phyloP scores from a whole-genome alignment of 2,888 invertebrate species.

The Ophion costatus region DNA sequence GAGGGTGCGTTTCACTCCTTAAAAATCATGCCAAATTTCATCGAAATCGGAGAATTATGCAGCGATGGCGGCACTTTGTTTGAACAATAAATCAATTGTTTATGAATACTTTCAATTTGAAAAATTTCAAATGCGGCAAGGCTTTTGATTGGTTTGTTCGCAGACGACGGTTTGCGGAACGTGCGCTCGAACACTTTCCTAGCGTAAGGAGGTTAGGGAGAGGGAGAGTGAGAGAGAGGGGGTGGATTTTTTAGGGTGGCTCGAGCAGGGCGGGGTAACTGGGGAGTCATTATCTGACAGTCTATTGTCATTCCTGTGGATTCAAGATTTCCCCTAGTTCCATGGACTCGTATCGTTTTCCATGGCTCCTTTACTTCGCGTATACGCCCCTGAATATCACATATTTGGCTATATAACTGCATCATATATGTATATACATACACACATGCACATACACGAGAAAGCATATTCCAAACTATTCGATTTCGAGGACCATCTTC shows the following conservation, averaged over 20 bases:
- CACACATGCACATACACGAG: background rate
- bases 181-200: conserved; percentile 62
- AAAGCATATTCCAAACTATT: background rate
- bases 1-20: too few species aligned
- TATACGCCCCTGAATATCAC: conserved; percentile 49
- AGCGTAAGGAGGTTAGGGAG: conserved; percentile 30
- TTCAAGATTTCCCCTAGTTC: conserved; percentile 77
- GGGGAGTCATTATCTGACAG: conserved; percentile 81
- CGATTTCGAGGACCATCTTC: background rate
- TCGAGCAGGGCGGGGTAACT: conserved; percentile 70
- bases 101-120: too few species aligned
- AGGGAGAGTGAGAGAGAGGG: conserved; percentile 69
- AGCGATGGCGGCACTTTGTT: too few species aligned
- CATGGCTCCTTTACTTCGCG: conserved; percentile 48
- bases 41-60: too few species aligned
- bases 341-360: conserved; percentile 49
- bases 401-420: conserved; percentile 31
- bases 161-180: conserved; percentile 27
- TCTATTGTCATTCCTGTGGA: conserved; percentile 81
- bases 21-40: too few species aligned
- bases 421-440: conserved; percentile 9
- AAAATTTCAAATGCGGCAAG: too few species aligned
- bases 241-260: conserved; percentile 76
- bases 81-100: too few species aligned
- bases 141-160: background rate